Conservation (phyloP, 2,113 vertebrate genomes). For the Malaclemys terrapin region DNA sequence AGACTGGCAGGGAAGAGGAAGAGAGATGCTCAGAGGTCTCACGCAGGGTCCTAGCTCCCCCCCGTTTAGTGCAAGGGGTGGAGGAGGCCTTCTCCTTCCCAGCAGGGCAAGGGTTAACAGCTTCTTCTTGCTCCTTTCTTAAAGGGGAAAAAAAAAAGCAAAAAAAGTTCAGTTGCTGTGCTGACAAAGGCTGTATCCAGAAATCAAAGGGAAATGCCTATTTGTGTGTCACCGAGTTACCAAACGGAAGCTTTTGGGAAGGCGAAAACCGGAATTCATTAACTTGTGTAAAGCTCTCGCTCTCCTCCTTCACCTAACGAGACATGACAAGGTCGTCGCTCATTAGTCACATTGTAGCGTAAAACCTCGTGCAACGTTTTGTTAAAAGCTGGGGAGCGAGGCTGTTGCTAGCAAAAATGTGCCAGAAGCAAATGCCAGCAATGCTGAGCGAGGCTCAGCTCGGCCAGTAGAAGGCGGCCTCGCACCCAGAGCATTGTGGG, state of each 20-base stretch:
- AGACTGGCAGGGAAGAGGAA: neutral
- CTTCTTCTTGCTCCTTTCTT: neutral
- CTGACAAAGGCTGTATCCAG: neutral
- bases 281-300: neutral
- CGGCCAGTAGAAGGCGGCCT: neutral
- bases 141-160: neutral
- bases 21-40: neutral
- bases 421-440: slow-evolving; percentile 11
- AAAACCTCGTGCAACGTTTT: neutral
- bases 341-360: neutral
- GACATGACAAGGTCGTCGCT: neutral
- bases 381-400: neutral
- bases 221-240: neutral
- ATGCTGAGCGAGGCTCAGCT: neutral
- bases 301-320: neutral
- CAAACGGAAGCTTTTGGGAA: neutral
- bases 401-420: neutral
- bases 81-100: neutral
- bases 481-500: neutral
- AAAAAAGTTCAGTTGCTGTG: neutral
- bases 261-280: neutral
- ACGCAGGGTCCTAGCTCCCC: slow-evolving; percentile 50
- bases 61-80: neutral
- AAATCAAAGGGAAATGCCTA: neutral
- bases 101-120: neutral